These are phyloP conservation scores for Uropsilus gracilis DNA, from an alignment of 2,113 vertebrate genomes.

Conservation along the genomic window DNA sequence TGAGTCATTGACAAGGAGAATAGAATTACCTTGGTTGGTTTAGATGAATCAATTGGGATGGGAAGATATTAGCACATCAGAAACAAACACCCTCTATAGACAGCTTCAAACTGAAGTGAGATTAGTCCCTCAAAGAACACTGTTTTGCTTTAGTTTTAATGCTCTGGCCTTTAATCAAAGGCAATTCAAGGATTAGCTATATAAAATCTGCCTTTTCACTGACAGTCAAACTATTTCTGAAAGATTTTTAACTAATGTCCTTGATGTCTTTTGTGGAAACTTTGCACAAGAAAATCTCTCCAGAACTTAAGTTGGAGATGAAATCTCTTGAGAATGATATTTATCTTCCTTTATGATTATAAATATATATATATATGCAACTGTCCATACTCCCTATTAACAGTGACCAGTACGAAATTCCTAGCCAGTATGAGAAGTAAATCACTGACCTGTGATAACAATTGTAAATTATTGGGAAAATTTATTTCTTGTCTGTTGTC, in stretches of 20 bases:
- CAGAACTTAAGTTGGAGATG: constrained; percentile 12
- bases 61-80: background rate
- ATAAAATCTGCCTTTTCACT: background rate
- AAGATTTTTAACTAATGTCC: background rate
- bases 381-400: background rate
- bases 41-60: background rate
- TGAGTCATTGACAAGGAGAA: background rate
- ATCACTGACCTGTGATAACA: background rate
- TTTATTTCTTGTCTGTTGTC: background rate
- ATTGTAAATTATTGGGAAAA: background rate
- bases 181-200: background rate
- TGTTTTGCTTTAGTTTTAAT: background rate
- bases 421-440: background rate
- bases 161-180: background rate
- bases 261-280: background rate
- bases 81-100: background rate
- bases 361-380: background rate
- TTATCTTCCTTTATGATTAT: background rate
- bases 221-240: background rate
- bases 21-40: background rate
- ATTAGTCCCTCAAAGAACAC: background rate
- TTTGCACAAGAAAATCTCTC: background rate
- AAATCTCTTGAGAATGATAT: background rate
- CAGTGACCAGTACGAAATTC: background rate
- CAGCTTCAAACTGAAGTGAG: background rate